Evolutionary conservation across 2,113 vertebrate species (phyloP), one percentile per base, ranked within the genome.

Genomic region (Copsychus sechellarum): DNA sequence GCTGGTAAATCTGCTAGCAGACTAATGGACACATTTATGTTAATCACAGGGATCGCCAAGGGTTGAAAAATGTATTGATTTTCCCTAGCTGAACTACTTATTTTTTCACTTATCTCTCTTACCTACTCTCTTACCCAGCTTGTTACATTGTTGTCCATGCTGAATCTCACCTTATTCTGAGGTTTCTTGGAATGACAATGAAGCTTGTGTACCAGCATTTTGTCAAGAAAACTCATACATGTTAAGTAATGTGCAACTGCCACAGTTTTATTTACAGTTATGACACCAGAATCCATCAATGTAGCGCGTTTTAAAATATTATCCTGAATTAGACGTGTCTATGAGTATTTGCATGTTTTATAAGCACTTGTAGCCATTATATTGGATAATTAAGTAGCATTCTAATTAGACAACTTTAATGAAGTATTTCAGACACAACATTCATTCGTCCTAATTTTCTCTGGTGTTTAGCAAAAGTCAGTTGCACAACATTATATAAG

Each of bases 11-110:
- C 86, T 86, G 74, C 93, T 88, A 93, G 50, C 42, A 81, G 80
- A 56, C 51, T 88, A 86, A 95, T 67, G 80, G 88, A 47, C 60
- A 74, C 33, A 58, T 81, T 93, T 93, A 93, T 94, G 88, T 88
- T 94, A 88, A 94, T 97, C 54, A 17, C 64, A 40, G 19, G 8
- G 58, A 60, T 66, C 69, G 58, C 88, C 60, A 92, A 78, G 31
- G 64, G 45, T 86, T 90, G 91, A 92, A 77, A 62, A 86, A 74
- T 78, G 64, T 91, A 94, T 94, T 90, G 82, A 90, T 94, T 95
- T 92, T 36, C 38, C 14, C 69, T 67, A 56, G 76, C 31, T 78
- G 51, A 70, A 70, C 34, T 81, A 70, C 79, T 90, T 69, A 65
- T 81, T 90, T 88, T 88, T 86, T 74, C 54, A 70, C 69, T 90